These are phyloP conservation scores for Oopsacas minuta DNA, from an alignment of 37 sponge, comb jelly and placozoan genomes.

Conservation along the genomic window DNA sequence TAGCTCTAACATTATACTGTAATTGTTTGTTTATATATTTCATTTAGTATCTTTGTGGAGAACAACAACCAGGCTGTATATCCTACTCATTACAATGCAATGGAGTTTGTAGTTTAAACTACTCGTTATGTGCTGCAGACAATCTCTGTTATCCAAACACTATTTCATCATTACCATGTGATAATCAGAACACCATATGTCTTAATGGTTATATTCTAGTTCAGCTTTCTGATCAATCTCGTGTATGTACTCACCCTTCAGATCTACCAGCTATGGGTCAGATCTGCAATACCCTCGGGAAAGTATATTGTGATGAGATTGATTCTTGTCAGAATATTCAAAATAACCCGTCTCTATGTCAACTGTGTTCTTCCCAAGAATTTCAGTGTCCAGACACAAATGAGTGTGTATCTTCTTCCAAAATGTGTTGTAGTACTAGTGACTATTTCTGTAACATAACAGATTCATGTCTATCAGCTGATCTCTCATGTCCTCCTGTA, in stretches of 20 bases:
- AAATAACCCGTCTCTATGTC: slow-evolving; percentile 36
- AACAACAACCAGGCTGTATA: slow-evolving; percentile 24
- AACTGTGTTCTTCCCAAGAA: slow-evolving; percentile 32
- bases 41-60: background rate
- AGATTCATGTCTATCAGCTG: slow-evolving; percentile 26
- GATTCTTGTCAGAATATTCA: slow-evolving; percentile 30
- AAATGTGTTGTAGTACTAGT: slow-evolving; percentile 29
- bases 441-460: slow-evolving; percentile 33
- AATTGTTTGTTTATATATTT: background rate
- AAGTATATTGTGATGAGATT: slow-evolving; percentile 37
- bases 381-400: slow-evolving; percentile 28
- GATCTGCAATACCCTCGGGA: slow-evolving; percentile 18
- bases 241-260: background rate
- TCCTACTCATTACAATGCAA: slow-evolving; percentile 31
- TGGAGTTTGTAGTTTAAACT: slow-evolving; percentile 34
- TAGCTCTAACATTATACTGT: background rate
- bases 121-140: slow-evolving; percentile 52
- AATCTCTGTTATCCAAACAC: slow-evolving; percentile 40
- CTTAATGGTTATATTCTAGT: slow-evolving; percentile 46
- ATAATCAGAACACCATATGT: slow-evolving; percentile 41
- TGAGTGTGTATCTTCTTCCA: slow-evolving; percentile 26
- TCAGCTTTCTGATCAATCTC: slow-evolving; percentile 17
- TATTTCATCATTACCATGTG: slow-evolving; percentile 37
- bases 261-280: slow-evolving; percentile 21
- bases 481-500: slow-evolving; percentile 22